phyloP scores from a whole-genome alignment of 2,113 vertebrate species.

The Chamaetylas fuelleborni region DNA sequence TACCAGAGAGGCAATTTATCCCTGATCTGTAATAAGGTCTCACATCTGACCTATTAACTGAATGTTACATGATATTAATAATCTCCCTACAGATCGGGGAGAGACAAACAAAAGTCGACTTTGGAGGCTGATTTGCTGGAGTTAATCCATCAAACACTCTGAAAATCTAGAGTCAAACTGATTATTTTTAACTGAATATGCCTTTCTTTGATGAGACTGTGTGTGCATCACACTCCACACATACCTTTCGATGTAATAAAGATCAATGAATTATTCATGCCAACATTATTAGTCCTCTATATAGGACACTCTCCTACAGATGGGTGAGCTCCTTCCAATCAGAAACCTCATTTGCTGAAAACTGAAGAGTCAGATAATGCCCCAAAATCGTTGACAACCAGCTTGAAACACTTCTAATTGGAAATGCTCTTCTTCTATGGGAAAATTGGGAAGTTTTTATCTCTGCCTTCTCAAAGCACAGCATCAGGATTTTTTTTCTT shows the following conservation, averaged over 20 bases:
- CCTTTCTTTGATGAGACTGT: slow-evolving; percentile 1
- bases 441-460: background rate
- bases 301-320: slow-evolving; percentile 51
- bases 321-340: slow-evolving; percentile 38
- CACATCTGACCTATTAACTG: slow-evolving; percentile 64
- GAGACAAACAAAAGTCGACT: slow-evolving; percentile 21
- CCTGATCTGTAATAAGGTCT: slow-evolving; percentile 44
- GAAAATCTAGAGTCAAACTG: background rate
- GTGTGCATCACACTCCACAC: background rate
- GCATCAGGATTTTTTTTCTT: background rate
- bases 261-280: slow-evolving; percentile 52
- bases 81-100: slow-evolving; percentile 35
- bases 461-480: background rate
- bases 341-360: slow-evolving; percentile 40
- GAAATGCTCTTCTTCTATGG: background rate
- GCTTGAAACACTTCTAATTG: slow-evolving; percentile 33
- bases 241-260: background rate
- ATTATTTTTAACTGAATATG: background rate
- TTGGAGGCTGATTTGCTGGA: slow-evolving; percentile 7
- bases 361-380: slow-evolving; percentile 23
- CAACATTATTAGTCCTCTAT: slow-evolving; percentile 36
- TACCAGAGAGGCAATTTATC: slow-evolving; percentile 33
- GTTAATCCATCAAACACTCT: background rate
- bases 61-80: slow-evolving; percentile 59
- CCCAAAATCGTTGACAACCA: slow-evolving; percentile 7